These are phyloP conservation scores for Drosophila hamatofila DNA, from an alignment of 2,888 invertebrate species.

Conservation along the genomic window DNA sequence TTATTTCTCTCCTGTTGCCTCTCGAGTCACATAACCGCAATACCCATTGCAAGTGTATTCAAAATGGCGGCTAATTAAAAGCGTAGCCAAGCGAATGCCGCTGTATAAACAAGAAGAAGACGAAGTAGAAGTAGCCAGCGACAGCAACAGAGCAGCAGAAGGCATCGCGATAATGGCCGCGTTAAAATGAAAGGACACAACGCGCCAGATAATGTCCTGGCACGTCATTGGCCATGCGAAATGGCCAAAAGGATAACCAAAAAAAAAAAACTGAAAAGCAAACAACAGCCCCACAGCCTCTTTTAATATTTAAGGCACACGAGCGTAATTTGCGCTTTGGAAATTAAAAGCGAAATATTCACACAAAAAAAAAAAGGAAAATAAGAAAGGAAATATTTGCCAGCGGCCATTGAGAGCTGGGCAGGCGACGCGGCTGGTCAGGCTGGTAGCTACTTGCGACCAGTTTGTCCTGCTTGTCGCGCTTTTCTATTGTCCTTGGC, in stretches of 20 bases:
- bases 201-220: conserved; percentile 63
- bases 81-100: conserved; percentile 64
- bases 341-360: conserved; percentile 73
- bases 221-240: conserved; percentile 59
- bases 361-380: conserved; percentile 24
- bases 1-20: too few species aligned
- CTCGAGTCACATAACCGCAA: neutral
- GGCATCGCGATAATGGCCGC: conserved; percentile 66
- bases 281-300: conserved; percentile 26
- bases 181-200: conserved; percentile 47
- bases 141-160: conserved; percentile 14
- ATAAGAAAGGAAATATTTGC: conserved; percentile 46
- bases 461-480: conserved; percentile 49
- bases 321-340: conserved; percentile 72
- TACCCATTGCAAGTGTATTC: conserved; percentile 32
- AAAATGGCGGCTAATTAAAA: conserved; percentile 82
- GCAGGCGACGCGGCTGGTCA: neutral
- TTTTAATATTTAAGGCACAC: conserved; percentile 67
- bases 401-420: conserved; percentile 41
- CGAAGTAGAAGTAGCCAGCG: conserved; percentile 6
- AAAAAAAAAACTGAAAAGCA: conserved; percentile 36
- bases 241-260: conserved; percentile 70
- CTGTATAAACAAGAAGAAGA: conserved; percentile 62
- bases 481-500: conserved; percentile 60
- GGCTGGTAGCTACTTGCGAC: conserved; percentile 12